These are phyloP conservation scores for Hyppa rectilinea DNA, from an alignment of 2,888 invertebrate genomes.

Conservation along the genomic window DNA sequence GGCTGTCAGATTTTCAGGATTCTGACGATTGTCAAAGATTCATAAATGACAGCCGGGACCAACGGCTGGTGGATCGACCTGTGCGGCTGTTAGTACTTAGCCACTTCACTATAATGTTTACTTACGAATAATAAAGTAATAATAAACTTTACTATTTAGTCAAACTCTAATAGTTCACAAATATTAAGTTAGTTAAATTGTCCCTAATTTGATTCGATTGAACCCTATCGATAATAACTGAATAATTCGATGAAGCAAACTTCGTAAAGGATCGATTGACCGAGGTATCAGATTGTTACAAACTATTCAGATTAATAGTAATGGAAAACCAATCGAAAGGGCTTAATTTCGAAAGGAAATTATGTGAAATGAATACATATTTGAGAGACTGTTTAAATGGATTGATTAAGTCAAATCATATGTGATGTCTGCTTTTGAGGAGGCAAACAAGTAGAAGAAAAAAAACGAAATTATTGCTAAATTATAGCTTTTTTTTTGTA, in stretches of 20 bases:
- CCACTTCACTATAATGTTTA: too few species aligned
- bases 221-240: conserved; percentile 63
- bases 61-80: too few species aligned
- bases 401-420: neutral
- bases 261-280: conserved; percentile 62
- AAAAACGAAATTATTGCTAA: too few species aligned
- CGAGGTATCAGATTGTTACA: conserved; percentile 68
- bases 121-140: neutral
- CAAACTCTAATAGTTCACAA: conserved; percentile 41
- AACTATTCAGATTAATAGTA: conserved; percentile 75
- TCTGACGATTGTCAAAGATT: too few species aligned
- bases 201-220: conserved; percentile 49
- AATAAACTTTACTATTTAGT: neutral
- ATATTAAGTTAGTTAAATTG: conserved; percentile 34
- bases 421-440: too few species aligned
- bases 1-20: too few species aligned
- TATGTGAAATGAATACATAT: conserved; percentile 59
- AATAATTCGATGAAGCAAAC: conserved; percentile 64
- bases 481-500: too few species aligned
- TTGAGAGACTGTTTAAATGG: conserved; percentile 30
- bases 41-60: too few species aligned
- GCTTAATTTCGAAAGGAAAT: conserved; percentile 54
- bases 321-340: conserved; percentile 69
- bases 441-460: too few species aligned
- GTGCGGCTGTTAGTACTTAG: too few species aligned